Conservation (phyloP, 2,113 vertebrate species). For the Bostrychus sinensis region DNA sequence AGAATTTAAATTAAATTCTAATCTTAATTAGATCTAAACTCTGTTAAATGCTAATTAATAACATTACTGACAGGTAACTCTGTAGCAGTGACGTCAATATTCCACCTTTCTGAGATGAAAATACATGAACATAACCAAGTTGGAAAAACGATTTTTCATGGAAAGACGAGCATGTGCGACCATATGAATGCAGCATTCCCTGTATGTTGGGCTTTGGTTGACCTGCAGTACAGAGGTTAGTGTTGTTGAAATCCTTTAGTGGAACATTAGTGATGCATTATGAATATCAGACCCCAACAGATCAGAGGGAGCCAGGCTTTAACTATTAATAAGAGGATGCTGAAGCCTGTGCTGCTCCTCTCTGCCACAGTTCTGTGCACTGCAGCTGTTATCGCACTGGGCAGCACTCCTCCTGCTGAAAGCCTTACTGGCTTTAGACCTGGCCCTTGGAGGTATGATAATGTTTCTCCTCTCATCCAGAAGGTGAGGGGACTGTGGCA, state of each 20-base stretch:
- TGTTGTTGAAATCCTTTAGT: conserved; percentile 23
- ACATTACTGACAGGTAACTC: too few species aligned
- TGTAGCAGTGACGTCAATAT: too few species aligned
- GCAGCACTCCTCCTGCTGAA: conserved; percentile 29
- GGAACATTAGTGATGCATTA: conserved; percentile 38
- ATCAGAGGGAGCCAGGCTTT: conserved; percentile 34
- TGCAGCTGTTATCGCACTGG: conserved; percentile 51
- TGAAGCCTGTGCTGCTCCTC: conserved; percentile 38
- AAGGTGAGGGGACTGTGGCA: conserved; percentile 18
- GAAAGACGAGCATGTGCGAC: too few species aligned
- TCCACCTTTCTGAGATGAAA: too few species aligned
- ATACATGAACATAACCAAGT: too few species aligned
- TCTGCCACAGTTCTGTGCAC: conserved; percentile 54
- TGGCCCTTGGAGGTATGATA: conserved; percentile 33
- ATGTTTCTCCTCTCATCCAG: conserved; percentile 22
- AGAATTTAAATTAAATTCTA: too few species aligned
- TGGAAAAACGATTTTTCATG: too few species aligned
- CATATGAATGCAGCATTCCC: neutral
- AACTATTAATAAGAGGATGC: conserved; percentile 69
- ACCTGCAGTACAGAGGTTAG: neutral
- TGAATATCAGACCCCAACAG: conserved; percentile 48
- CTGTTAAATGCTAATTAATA: too few species aligned
- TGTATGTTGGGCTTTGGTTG: neutral
- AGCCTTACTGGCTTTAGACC: conserved; percentile 33
- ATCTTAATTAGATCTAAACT: too few species aligned